Conservation (phyloP, 2,797 vertebrate species). For the Halcyon badia region DNA sequence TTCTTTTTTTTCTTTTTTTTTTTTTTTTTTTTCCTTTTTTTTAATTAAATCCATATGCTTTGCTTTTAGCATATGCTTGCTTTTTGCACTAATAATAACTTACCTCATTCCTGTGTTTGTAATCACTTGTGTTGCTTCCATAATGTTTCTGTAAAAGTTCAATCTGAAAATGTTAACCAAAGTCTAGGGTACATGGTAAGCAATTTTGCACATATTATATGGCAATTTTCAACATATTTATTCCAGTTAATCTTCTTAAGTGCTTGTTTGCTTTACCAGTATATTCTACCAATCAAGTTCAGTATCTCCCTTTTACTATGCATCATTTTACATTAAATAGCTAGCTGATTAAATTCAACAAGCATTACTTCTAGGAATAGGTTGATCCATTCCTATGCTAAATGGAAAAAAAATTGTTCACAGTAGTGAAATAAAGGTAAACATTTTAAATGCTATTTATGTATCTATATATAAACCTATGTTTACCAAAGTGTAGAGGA, state of each 20-base stretch:
- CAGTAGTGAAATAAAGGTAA: conserved; percentile 66
- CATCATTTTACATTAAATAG: conserved; percentile 71
- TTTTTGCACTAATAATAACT: conserved; percentile 86
- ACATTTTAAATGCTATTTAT: conserved; percentile 69
- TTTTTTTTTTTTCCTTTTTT: conserved; percentile 45
- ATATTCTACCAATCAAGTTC: conserved; percentile 57
- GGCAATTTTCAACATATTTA: conserved; percentile 67
- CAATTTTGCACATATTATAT: conserved; percentile 82
- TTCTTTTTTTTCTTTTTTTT: conserved; percentile 55
- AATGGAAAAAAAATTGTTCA: conserved; percentile 17
- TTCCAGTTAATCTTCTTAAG: conserved; percentile 68
- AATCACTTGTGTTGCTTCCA: conserved; percentile 80
- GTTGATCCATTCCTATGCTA: conserved; percentile 68
- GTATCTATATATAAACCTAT: conserved; percentile 57
- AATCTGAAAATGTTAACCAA: conserved; percentile 81
- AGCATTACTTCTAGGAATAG: conserved; percentile 73
- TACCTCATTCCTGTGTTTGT: conserved; percentile 81
- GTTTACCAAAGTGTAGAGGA: conserved; percentile 75
- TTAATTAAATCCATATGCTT: conserved; percentile 73
- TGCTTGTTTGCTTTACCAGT: conserved; percentile 75
- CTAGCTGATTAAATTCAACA: conserved; percentile 68
- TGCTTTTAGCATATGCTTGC: conserved; percentile 83
- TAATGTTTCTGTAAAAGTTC: conserved; percentile 70
- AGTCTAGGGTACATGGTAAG: conserved; percentile 79
- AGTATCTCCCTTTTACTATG: conserved; percentile 66